These are phyloP conservation scores for Leptodactylus fallax DNA, from an alignment of 2,797 vertebrate species.

Conservation along the genomic window DNA sequence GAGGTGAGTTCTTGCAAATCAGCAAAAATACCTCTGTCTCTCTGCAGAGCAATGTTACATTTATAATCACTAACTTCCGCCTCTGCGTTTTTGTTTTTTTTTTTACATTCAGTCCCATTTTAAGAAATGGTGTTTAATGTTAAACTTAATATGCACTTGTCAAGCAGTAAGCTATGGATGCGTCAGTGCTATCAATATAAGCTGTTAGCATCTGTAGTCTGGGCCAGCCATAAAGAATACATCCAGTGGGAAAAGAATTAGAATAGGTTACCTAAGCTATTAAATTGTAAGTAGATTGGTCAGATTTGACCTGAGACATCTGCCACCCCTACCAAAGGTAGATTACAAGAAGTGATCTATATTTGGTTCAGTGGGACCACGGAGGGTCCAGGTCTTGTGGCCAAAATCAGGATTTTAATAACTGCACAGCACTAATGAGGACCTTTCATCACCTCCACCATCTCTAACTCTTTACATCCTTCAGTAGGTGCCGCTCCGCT, in stretches of 20 bases:
- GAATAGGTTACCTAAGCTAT: no score
- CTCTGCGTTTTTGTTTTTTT: neutral
- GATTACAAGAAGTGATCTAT: no score
- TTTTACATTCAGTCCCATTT: neutral
- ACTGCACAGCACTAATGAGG: no score
- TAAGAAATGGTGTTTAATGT: neutral
- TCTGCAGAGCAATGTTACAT: neutral
- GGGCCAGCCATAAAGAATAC: neutral
- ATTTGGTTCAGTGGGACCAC: neutral
- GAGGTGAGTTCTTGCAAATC: neutral
- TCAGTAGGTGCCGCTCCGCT: no score
- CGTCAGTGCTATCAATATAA: neutral
- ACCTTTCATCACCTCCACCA: no score
- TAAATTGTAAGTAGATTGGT: no score
- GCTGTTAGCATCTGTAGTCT: neutral
- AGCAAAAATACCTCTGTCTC: neutral
- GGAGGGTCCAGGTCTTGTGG: neutral
- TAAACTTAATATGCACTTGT: conserved; percentile 1
- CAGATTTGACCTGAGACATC: no score
- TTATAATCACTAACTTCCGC: neutral
- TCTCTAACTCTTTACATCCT: no score
- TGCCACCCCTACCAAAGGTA: no score
- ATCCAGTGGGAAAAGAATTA: neutral
- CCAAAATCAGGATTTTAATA: no score
- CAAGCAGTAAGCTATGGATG: neutral